Percentiles rank a stretch among this genome's conserved stretches.
Evolutionary conservation across 2,113 vertebrate genomes (phyloP).

Genomic region (Amphiprion ocellaris): DNA sequence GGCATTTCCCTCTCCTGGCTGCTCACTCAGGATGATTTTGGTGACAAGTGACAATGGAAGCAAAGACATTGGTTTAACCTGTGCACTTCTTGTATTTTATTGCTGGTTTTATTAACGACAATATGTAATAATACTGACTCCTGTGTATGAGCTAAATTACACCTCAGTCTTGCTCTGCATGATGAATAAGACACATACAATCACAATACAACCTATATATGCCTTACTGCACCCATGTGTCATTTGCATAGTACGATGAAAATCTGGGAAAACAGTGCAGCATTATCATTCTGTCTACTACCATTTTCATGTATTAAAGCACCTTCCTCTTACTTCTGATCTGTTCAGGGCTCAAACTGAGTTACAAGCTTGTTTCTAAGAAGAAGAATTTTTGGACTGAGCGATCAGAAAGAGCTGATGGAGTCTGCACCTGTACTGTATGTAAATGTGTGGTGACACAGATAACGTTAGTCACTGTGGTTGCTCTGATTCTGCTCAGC

Average conservation of each 20-base stretch:
- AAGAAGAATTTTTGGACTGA: not conserved
- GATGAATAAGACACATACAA: too few species aligned
- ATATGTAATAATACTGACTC: not conserved
- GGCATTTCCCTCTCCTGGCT: not conserved
- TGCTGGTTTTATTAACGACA: not conserved
- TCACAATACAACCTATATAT: too few species aligned
- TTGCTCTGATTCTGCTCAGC: conserved; percentile 62
- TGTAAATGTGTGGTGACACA: conserved; percentile 20
- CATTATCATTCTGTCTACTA: not conserved
- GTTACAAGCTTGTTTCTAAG: not conserved
- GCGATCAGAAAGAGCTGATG: not conserved
- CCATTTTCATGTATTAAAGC: not conserved
- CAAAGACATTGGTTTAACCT: not conserved
- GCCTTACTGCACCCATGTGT: not conserved
- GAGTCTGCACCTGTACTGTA: not conserved
- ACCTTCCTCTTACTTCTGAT: not conserved
- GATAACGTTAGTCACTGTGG: conserved; percentile 58
- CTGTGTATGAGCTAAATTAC: not conserved
- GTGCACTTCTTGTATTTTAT: not conserved
- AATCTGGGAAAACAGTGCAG: not conserved
- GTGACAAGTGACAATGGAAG: not conserved
- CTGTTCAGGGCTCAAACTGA: too few species aligned
- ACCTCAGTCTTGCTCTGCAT: not conserved
- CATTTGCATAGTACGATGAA: not conserved
- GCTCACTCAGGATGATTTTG: not conserved